phyloP scores from a whole-genome alignment of 2,888 invertebrate genomes.

The Drosophila colorata region DNA sequence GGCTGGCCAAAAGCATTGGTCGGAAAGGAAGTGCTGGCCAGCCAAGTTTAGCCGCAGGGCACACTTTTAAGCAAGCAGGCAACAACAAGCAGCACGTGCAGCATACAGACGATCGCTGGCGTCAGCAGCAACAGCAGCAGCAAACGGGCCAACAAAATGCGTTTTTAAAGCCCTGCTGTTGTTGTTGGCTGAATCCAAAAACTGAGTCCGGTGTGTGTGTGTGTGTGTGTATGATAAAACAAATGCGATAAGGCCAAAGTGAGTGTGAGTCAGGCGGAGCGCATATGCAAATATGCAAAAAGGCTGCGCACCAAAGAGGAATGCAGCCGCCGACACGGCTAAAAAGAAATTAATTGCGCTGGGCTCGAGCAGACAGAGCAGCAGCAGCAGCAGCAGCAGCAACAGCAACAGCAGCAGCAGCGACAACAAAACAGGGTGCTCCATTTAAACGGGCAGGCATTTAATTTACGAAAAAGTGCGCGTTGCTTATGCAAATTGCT shows the following conservation, averaged over 20 bases:
- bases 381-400: conserved; percentile 41
- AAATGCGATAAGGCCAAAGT: conserved; percentile 78
- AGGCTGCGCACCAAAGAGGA: conserved; percentile 66
- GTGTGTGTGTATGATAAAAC: conserved; percentile 72
- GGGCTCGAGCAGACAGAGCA: conserved; percentile 65
- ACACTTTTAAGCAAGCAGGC: conserved; percentile 67
- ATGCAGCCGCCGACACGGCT: conserved; percentile 80
- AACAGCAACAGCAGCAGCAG: conserved; percentile 35
- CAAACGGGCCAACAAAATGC: conserved; percentile 70
- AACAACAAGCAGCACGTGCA: conserved; percentile 73
- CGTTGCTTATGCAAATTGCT: conserved; percentile 82
- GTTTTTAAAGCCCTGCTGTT: conserved; percentile 66
- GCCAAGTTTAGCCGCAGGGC: conserved; percentile 75
- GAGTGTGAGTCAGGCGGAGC: conserved; percentile 76
- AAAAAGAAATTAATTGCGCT: conserved; percentile 81
- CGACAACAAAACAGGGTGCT: conserved; percentile 72
- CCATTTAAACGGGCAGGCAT: conserved; percentile 74
- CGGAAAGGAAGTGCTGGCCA: conserved; percentile 68
- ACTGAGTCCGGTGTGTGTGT: conserved; percentile 23
- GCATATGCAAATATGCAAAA: conserved; percentile 75
- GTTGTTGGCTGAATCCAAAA: conserved; percentile 41
- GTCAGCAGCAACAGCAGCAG: conserved; percentile 63
- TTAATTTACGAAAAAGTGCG: conserved; percentile 82
- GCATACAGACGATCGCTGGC: conserved; percentile 68
- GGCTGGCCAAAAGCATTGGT: conserved; percentile 31